Base-by-base conservation (phyloP, 1,140 invertebrate species). In the Drosophila pandora region DNA sequence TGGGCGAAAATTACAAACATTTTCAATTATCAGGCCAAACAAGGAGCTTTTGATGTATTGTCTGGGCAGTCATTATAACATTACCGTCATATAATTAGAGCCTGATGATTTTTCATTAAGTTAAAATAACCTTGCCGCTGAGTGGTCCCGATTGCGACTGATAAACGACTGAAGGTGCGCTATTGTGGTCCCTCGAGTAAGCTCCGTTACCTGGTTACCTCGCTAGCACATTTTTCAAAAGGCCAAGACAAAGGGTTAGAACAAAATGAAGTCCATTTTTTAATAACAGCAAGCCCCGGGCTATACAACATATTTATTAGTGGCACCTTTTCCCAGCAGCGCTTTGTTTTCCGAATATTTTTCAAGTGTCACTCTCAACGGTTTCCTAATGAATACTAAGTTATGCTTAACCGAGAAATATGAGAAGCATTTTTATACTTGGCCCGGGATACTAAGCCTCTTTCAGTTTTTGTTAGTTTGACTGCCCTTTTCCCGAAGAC, bases 41-140 rank as follows among this genome's bases (percentile, higher is more conserved):
- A 76, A 84, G 72, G 62, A 68, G 69, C 70, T 70, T 28, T 47
- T 87, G 82, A 87, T 80, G 82, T 82, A 87, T 87, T 87, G 82
- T 87, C 78, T 81, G 74, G 63, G 74, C 82, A 72, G 82, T 75
- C 82, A 78, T 87, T 87, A 87, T 82, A 65, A 69, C 70, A 71
- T 87, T 87, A 78, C 78, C 78, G 73, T 87, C 75, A 81, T 64
- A 87, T 87, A 87, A 87, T 87, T 87, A 87, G 82, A 68, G 82
- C 58, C 82, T 78, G 77, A 87, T 87, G 84, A 81, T 87, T 87
- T 74, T 82, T 87, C 87, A 87, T 87, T 82, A 87, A 87, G 78
- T 73, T 87, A 76, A 69, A 81, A 87, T 71, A 68, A 60, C 61
- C 73, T 30, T 58, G 53, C 22, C 53, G 55, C 57, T 30, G 23